Evolutionary conservation across 2,888 invertebrate species (phyloP).

Genomic region (Druceiella hillmani): DNA sequence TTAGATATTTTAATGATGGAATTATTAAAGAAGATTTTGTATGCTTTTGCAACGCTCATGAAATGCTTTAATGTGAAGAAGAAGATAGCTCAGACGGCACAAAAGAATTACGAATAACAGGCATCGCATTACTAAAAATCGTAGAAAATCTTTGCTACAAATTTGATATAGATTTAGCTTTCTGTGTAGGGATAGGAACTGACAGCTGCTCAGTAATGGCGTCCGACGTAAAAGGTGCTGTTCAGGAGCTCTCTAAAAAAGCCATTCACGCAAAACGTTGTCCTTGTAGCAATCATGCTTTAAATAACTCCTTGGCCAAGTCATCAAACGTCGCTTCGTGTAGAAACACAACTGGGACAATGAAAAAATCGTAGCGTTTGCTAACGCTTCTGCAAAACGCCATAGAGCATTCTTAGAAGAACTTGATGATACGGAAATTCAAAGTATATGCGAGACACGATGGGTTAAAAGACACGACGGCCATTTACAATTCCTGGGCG

Average conservation of each 20-base stretch:
- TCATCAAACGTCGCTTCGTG: conserved; percentile 22
- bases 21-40: conserved; percentile 17
- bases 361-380: conserved; percentile 17
- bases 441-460: conserved; percentile 18
- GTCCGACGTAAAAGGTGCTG: conserved; percentile 26
- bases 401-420: conserved; percentile 13
- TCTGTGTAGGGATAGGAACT: conserved; percentile 24
- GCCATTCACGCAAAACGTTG: conserved; percentile 23
- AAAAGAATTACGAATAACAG: conserved; percentile 22
- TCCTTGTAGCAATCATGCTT: conserved; percentile 26
- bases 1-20: conserved; percentile 23
- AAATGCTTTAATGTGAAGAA: conserved; percentile 11
- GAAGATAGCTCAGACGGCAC: too few species aligned
- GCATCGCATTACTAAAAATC: conserved; percentile 22
- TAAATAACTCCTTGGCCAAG: conserved; percentile 26
- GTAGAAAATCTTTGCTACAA: conserved; percentile 22
- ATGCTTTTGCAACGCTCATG: conserved; percentile 12
- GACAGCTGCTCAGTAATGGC: conserved; percentile 28
- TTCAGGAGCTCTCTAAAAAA: conserved; percentile 24
- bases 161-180: conserved; percentile 22
- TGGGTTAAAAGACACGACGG: conserved; percentile 19
- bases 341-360: conserved; percentile 18
- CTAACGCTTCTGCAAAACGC: conserved; percentile 16
- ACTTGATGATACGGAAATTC: conserved; percentile 11
- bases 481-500: conserved; percentile 17